Percentiles rank a stretch among this genome's conserved stretches.
phyloP scores from a whole-genome alignment of 2,113 vertebrate species.

The Hippocampus mohnikei region DNA sequence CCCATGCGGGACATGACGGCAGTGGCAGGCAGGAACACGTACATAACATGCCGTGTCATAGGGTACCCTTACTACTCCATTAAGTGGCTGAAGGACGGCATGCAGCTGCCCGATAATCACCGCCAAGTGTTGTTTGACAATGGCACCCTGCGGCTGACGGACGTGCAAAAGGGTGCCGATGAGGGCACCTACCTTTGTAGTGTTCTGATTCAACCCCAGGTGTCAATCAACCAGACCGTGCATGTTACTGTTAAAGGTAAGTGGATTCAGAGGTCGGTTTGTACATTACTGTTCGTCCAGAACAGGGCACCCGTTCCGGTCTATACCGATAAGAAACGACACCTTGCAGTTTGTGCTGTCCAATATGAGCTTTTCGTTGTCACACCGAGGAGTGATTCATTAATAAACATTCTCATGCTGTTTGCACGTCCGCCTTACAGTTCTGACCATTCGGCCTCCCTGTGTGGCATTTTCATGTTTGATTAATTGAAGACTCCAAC shows the following conservation, averaged over 20 bases:
- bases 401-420: too few relatives aligned
- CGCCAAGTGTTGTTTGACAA: slow-evolving; percentile 98
- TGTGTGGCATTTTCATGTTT: too few relatives aligned
- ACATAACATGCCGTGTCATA: slow-evolving; percentile 98
- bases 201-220: slow-evolving; percentile 95
- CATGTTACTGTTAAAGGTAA: slow-evolving; percentile 96
- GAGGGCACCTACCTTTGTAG: slow-evolving; percentile 97
- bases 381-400: too few relatives aligned
- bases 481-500: too few relatives aligned
- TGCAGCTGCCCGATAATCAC: slow-evolving; percentile 96
- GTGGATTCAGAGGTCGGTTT: slow-evolving; percentile 15
- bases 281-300: too few relatives aligned
- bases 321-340: too few relatives aligned
- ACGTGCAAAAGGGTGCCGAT: slow-evolving; percentile 96
- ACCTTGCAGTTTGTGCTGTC: not conserved
- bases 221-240: slow-evolving; percentile 97
- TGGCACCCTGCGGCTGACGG: slow-evolving; percentile 91
- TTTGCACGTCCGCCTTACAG: too few relatives aligned
- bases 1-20: slow-evolving; percentile 98
- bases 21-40: slow-evolving; percentile 93
- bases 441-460: too few relatives aligned
- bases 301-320: too few relatives aligned
- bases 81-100: slow-evolving; percentile 96
- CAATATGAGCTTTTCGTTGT: too few relatives aligned
- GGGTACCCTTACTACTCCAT: slow-evolving; percentile 99